These are phyloP conservation scores for Canis aureus DNA, from an alignment of 2,113 vertebrate genomes.

Conservation along the genomic window DNA sequence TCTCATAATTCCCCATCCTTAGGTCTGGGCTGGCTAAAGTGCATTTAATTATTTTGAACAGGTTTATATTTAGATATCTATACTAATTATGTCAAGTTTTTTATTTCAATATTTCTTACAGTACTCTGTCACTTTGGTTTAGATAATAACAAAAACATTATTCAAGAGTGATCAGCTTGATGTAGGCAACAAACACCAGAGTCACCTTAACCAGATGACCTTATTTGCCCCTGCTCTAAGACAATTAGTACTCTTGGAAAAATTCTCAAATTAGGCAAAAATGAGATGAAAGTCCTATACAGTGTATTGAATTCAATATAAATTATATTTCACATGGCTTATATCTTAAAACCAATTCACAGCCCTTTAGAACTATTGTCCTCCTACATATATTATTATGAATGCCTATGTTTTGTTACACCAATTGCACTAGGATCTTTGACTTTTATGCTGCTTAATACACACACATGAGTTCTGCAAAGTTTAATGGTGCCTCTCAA, in stretches of 20 bases:
- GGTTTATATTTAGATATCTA: not conserved
- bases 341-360: not conserved
- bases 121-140: not conserved
- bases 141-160: not conserved
- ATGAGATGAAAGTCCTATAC: not conserved
- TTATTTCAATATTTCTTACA: not conserved
- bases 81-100: not conserved
- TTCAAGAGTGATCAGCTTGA: not conserved
- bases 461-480: rapidly evolving
- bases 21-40: not conserved
- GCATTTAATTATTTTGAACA: not conserved
- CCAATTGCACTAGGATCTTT: not conserved
- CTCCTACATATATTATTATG: not conserved
- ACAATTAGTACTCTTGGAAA: not conserved
- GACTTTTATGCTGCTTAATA: not conserved
- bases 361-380: not conserved
- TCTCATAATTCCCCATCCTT: not conserved
- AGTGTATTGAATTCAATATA: not conserved
- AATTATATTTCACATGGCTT: not conserved
- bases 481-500: not conserved
- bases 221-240: not conserved
- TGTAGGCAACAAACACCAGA: not conserved
- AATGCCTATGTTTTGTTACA: not conserved
- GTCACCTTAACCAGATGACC: not conserved
- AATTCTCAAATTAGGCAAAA: not conserved